Conservation (phyloP, 2,888 invertebrate species). For the Mylabris sibirica region DNA sequence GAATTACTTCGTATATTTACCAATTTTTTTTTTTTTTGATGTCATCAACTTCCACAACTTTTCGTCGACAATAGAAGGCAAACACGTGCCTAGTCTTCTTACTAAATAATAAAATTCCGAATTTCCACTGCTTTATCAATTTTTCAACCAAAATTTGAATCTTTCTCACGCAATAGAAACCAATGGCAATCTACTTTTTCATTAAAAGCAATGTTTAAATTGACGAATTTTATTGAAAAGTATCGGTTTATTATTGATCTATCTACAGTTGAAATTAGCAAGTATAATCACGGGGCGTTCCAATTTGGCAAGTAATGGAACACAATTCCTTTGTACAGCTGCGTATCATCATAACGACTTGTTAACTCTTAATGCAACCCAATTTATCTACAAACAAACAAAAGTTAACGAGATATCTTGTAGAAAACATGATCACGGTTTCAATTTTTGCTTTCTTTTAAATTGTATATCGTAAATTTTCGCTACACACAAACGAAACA, state of each 20-base stretch:
- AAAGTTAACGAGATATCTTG: not conserved
- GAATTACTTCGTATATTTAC: not conserved
- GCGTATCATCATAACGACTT: constrained; percentile 9
- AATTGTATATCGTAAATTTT: constrained; percentile 17
- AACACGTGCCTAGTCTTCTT: not conserved
- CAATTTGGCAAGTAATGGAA: constrained; percentile 22
- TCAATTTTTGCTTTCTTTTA: not conserved
- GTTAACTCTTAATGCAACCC: constrained; percentile 17
- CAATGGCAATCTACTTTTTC: not conserved
- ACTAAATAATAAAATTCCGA: not conserved
- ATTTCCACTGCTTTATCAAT: not conserved
- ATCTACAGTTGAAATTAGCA: constrained; percentile 14
- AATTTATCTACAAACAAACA: constrained; percentile 12
- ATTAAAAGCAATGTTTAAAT: not conserved
- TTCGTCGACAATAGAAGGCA: not conserved
- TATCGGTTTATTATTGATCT: not conserved
- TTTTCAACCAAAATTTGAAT: not conserved
- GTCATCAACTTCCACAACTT: not conserved
- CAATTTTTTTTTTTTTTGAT: not conserved
- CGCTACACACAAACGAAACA: not conserved
- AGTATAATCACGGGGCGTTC: constrained; percentile 21
- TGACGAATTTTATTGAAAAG: constrained; percentile 27
- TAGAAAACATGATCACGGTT: not conserved
- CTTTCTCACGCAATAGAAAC: not conserved
- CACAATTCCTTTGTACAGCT: constrained; percentile 17